phyloP scores from a whole-genome alignment of 2,797 vertebrate genomes.

The Parauchenoglanis punctatus region DNA sequence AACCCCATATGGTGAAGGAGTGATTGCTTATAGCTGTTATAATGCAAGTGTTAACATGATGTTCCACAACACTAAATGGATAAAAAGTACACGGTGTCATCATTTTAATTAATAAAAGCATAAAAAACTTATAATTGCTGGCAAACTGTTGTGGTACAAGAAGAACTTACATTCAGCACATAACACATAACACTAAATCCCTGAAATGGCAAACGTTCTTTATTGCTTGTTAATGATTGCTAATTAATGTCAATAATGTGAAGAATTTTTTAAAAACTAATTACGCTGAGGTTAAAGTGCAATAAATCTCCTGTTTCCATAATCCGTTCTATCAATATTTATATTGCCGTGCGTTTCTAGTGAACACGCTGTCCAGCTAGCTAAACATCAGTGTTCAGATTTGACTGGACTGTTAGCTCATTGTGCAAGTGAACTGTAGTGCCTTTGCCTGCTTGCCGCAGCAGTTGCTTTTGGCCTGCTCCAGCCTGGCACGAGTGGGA shows the following conservation, averaged over 20 bases:
- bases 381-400: conserved; percentile 44
- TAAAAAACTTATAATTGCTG: too few species aligned
- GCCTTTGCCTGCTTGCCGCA: conserved; percentile 38
- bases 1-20: background rate
- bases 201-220: background rate
- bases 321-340: conserved; percentile 53
- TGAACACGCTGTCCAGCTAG: conserved; percentile 44
- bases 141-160: background rate
- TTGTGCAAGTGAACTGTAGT: conserved; percentile 57
- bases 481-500: conserved; percentile 35
- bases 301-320: conserved; percentile 46
- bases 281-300: conserved; percentile 15
- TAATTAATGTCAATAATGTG: background rate
- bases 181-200: background rate
- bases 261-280: background rate
- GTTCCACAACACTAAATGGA: background rate
- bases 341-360: conserved; percentile 42
- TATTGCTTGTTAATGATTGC: too few species aligned
- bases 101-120: background rate
- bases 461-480: conserved; percentile 57
- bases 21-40: background rate
- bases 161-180: background rate
- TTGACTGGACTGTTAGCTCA: conserved; percentile 56
- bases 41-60: background rate
- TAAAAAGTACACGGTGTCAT: background rate